A percentile compares a stretch with the other conserved stretches of the same genome.
phyloP scores from a whole-genome alignment of 2,888 invertebrate genomes.

The Oligia strigilis region DNA sequence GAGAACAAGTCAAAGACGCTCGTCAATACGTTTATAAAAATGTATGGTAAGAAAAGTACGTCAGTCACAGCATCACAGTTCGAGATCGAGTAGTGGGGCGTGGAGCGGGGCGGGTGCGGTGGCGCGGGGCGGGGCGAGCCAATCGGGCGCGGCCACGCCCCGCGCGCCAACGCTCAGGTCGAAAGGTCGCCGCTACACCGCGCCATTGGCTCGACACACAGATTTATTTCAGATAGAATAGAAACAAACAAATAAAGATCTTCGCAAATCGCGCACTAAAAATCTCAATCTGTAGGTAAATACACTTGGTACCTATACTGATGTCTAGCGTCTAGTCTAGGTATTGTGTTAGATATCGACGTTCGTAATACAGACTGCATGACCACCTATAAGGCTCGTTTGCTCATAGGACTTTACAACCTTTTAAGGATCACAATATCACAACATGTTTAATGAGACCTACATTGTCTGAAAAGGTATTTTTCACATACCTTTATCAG shows the following conservation, averaged over 20 bases:
- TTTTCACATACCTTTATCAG: conserved; percentile 15
- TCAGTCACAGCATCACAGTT: conserved; percentile 69
- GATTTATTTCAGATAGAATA: conserved; percentile 64
- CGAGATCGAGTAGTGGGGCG: conserved; percentile 73
- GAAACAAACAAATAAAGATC: conserved; percentile 29
- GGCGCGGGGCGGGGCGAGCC: conserved; percentile 80
- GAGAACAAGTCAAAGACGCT: conserved; percentile 31
- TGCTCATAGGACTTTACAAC: conserved; percentile 7
- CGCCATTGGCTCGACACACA: conserved; percentile 79
- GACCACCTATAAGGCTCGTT: conserved; percentile 2
- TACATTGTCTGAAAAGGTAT: conserved; percentile 24
- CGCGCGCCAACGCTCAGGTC: conserved; percentile 84
- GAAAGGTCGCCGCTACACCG: conserved; percentile 82
- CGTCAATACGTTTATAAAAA: conserved; percentile 47
- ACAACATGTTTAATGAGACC: conserved; percentile 33
- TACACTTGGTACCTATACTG: not conserved
- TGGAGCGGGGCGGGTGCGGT: conserved; percentile 76
- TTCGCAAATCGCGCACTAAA: conserved; percentile 18
- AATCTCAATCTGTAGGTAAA: conserved; percentile 19
- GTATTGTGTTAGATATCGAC: conserved; percentile 4
- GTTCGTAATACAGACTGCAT: not conserved
- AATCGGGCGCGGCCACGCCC: conserved; percentile 88
- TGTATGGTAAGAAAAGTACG: conserved; percentile 63
- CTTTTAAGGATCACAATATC: conserved; percentile 10
- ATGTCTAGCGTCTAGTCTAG: not conserved